Evolutionary conservation across 1,140 invertebrate species (phyloP).

Genomic region (Drosophila virilis): DNA sequence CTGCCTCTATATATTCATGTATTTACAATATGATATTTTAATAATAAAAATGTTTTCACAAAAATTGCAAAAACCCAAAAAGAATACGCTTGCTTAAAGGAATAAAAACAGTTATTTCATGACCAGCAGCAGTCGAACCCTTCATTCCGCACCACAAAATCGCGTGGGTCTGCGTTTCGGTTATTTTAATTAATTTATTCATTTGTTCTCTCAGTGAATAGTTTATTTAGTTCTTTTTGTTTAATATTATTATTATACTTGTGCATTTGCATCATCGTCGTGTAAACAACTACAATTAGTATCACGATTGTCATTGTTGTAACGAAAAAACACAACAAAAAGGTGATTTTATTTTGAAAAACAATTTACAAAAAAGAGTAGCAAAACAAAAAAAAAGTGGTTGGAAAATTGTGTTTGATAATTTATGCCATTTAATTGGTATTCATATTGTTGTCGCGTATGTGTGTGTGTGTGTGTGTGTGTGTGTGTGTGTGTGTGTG

Average conservation of each 20-base stretch:
- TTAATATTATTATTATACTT: conserved; percentile 73
- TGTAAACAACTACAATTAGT: conserved; percentile 83
- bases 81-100: neutral
- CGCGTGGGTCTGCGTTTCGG: conserved; percentile 4
- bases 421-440: conserved; percentile 53
- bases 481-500: conserved; percentile 2
- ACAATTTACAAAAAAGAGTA: conserved; percentile 6
- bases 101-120: conserved; percentile 4
- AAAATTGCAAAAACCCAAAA: conserved; percentile 3
- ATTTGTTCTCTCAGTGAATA: conserved; percentile 26
- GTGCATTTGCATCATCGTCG: conserved; percentile 80
- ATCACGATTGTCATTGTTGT: conserved; percentile 83
- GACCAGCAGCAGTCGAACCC: conserved; percentile 7
- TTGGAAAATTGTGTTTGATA: conserved; percentile 26
- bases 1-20: conserved; percentile 15
- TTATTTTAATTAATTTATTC: conserved; percentile 60
- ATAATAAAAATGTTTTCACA: conserved; percentile 32
- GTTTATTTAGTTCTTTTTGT: conserved; percentile 1
- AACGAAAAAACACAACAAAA: conserved; percentile 49
- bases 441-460: conserved; percentile 31
- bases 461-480: conserved; percentile 1
- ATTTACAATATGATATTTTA: conserved; percentile 55
- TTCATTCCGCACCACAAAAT: neutral
- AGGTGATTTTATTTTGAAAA: conserved; percentile 3
- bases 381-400: neutral